Conservation (phyloP, 2,888 invertebrate genomes). For the Drosophila bunnanda region DNA sequence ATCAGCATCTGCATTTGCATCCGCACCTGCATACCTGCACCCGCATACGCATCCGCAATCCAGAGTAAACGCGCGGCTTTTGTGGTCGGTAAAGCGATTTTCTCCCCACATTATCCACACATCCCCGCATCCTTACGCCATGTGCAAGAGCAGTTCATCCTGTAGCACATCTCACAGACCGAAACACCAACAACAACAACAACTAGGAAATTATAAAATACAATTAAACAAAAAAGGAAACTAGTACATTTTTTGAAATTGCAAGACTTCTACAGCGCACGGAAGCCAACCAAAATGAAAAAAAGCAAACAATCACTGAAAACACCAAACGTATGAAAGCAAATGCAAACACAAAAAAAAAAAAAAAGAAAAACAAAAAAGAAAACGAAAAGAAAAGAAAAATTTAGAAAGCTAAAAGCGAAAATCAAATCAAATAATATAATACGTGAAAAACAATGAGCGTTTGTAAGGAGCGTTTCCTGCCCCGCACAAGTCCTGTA, state of each 20-base stretch:
- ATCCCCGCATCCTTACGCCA: conserved; percentile 36
- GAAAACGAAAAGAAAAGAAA: neutral
- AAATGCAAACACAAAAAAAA: conserved; percentile 27
- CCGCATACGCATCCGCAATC: conserved; percentile 23
- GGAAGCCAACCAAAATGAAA: conserved; percentile 44
- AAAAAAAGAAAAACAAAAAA: neutral
- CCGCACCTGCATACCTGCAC: conserved; percentile 15
- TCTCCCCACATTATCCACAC: conserved; percentile 11
- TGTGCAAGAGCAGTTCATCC: conserved; percentile 39
- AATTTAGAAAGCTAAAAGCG: conserved; percentile 40
- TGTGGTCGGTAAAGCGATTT: conserved; percentile 43
- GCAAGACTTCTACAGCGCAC: conserved; percentile 63
- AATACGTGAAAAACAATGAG: conserved; percentile 34
- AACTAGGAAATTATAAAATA: conserved; percentile 80
- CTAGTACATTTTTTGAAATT: conserved; percentile 69
- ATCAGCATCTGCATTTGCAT: conserved; percentile 12
- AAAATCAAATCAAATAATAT: conserved; percentile 29
- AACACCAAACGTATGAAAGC: conserved; percentile 40
- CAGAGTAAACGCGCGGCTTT: conserved; percentile 44
- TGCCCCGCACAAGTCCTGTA: conserved; percentile 44
- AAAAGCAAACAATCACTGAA: conserved; percentile 34
- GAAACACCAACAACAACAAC: conserved; percentile 57
- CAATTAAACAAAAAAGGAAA: conserved; percentile 62
- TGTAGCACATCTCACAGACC: conserved; percentile 43
- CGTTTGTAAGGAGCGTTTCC: conserved; percentile 54